phyloP scores from a whole-genome alignment of 2,888 invertebrate species.

The Thalpophila matura region DNA sequence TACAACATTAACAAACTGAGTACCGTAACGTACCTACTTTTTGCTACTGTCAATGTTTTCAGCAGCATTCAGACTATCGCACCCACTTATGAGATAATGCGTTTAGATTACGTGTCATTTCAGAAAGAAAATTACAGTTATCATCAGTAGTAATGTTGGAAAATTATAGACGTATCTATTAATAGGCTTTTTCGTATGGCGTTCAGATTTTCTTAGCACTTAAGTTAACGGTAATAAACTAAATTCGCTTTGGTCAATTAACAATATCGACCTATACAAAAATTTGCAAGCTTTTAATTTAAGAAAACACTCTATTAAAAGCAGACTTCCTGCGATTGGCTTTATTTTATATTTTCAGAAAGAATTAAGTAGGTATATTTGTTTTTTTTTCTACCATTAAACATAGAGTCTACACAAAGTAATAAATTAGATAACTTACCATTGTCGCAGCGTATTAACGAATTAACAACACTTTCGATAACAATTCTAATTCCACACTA shows the following conservation, averaged over 20 bases:
- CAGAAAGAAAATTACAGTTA: constrained; percentile 53
- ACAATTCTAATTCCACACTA: constrained; percentile 9
- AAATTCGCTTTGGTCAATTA: too few relatives aligned
- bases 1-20: too few relatives aligned
- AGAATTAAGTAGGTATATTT: background rate
- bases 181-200: background rate
- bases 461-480: constrained; percentile 28
- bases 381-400: background rate
- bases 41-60: background rate
- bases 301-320: too few relatives aligned
- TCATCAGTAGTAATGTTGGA: constrained; percentile 33
- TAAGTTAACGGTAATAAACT: too few relatives aligned
- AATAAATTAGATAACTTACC: constrained; percentile 63
- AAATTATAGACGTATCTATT: constrained; percentile 49
- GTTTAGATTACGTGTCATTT: constrained; percentile 41
- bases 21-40: background rate
- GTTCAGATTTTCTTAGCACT: background rate
- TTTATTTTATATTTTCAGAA: too few relatives aligned
- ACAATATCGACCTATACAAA: too few relatives aligned
- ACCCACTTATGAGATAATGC: constrained; percentile 34
- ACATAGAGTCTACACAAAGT: background rate
- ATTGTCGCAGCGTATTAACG: constrained; percentile 48
- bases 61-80: constrained; percentile 8
- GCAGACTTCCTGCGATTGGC: too few relatives aligned
- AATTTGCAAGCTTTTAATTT: too few relatives aligned